Percentiles rank a stretch among this genome's conserved stretches.
Evolutionary conservation across 2,888 invertebrate species (phyloP).

Genomic region (Noctua pronuba): DNA sequence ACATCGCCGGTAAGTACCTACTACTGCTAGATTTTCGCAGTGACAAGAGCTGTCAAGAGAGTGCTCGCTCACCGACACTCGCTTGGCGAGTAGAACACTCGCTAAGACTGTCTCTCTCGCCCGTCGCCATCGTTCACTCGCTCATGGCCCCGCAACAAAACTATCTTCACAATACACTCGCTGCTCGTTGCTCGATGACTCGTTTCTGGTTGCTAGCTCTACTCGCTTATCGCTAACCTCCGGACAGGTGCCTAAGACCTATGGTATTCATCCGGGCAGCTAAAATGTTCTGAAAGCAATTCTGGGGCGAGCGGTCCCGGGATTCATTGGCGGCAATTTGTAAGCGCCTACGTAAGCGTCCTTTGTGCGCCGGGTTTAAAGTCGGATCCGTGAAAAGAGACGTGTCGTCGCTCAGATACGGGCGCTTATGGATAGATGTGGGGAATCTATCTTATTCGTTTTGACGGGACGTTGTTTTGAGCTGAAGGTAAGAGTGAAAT

Average conservation of each 20-base stretch:
- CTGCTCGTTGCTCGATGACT: background rate
- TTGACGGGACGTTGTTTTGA: background rate
- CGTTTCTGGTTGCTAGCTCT: background rate
- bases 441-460: constrained; percentile 4
- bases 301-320: constrained; percentile 28
- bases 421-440: background rate
- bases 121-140: background rate
- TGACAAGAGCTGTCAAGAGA: background rate
- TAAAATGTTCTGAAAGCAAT: constrained; percentile 58
- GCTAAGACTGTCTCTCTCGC: background rate
- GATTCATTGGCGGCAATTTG: constrained; percentile 65
- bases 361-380: constrained; percentile 57
- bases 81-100: background rate
- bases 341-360: constrained; percentile 62
- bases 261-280: constrained; percentile 35
- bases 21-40: background rate
- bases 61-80: background rate
- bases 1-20: background rate
- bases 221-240: background rate
- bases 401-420: constrained; percentile 50
- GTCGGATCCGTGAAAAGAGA: constrained; percentile 37
- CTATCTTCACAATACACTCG: background rate
- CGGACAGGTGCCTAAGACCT: background rate
- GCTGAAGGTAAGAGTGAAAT: background rate
- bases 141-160: background rate